These are phyloP conservation scores for Cricetomys ansorgei DNA, from an alignment of 2,113 vertebrate genomes.

Conservation along the genomic window DNA sequence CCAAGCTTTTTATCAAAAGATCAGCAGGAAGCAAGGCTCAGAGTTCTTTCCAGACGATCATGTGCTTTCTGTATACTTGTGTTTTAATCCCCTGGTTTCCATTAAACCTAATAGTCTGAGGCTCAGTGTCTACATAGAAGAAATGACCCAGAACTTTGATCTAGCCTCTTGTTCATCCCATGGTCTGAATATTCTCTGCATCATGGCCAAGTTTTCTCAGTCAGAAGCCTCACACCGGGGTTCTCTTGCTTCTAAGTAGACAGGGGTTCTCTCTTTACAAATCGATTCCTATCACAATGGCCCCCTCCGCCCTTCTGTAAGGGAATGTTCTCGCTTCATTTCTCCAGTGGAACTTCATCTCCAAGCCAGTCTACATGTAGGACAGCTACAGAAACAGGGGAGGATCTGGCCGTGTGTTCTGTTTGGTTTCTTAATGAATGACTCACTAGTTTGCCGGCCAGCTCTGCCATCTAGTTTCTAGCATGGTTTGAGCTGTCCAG, in stretches of 20 bases:
- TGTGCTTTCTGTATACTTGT: not conserved
- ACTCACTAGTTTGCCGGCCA: not conserved
- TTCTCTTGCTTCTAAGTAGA: not conserved
- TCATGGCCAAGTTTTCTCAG: not conserved
- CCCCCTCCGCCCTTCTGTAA: not conserved
- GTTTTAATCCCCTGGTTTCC: not conserved
- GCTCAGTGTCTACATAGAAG: not conserved
- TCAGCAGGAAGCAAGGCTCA: not conserved
- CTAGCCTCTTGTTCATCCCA: too few species aligned
- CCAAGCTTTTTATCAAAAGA: not conserved
- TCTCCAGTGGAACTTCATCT: not conserved
- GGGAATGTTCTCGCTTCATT: slow-evolving; percentile 1
- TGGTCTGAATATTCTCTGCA: not conserved
- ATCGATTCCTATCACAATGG: fast-evolving
- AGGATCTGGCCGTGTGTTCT: fast-evolving
- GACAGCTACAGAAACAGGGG: not conserved
- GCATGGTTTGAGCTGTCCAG: slow-evolving; percentile 77
- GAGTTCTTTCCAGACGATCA: not conserved
- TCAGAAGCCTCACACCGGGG: not conserved
- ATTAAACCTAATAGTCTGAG: not conserved
- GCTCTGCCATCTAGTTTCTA: not conserved
- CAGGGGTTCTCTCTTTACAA: not conserved
- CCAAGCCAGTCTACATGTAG: not conserved
- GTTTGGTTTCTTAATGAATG: not conserved
- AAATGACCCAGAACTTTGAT: not conserved